Evolutionary conservation across 2,113 vertebrate species (phyloP).

Genomic region (Bufo gargarizans): DNA sequence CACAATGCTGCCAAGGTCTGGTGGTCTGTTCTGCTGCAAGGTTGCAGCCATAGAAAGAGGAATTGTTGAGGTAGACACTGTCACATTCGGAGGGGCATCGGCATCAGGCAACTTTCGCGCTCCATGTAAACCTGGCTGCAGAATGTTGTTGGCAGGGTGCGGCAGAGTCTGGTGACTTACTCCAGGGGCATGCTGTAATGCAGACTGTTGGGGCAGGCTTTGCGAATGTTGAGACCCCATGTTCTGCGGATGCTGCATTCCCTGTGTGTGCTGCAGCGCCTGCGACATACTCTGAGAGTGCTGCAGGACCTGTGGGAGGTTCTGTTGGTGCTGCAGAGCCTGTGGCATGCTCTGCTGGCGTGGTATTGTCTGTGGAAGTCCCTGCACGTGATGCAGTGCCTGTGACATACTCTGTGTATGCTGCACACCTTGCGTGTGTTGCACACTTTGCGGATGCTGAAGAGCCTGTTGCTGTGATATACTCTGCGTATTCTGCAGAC

Average conservation of each 20-base stretch:
- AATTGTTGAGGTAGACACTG: conserved; percentile 99
- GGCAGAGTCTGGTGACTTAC: conserved; percentile 76
- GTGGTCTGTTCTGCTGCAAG: conserved; percentile 89
- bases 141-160: conserved; percentile 75
- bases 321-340: conserved; percentile 68
- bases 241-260: conserved; percentile 74
- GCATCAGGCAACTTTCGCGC: conserved; percentile 91
- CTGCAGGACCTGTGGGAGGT: conserved; percentile 68
- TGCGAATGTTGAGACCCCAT: conserved; percentile 70
- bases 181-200: conserved; percentile 68
- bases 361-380: conserved; percentile 73
- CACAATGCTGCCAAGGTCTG: conserved; percentile 96
- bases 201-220: conserved; percentile 62
- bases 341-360: conserved; percentile 70
- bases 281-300: conserved; percentile 76
- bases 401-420: conserved; percentile 71
- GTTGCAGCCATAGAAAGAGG: conserved; percentile 96
- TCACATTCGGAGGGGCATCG: conserved; percentile 96
- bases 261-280: conserved; percentile 65
- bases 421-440: conserved; percentile 69
- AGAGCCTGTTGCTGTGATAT: conserved; percentile 72
- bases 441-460: conserved; percentile 72
- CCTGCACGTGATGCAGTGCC: conserved; percentile 74
- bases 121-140: conserved; percentile 85
- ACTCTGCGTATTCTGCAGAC: conserved; percentile 64